phyloP scores from a whole-genome alignment of 2,797 vertebrate genomes.

The Sebastes steindachneri region DNA sequence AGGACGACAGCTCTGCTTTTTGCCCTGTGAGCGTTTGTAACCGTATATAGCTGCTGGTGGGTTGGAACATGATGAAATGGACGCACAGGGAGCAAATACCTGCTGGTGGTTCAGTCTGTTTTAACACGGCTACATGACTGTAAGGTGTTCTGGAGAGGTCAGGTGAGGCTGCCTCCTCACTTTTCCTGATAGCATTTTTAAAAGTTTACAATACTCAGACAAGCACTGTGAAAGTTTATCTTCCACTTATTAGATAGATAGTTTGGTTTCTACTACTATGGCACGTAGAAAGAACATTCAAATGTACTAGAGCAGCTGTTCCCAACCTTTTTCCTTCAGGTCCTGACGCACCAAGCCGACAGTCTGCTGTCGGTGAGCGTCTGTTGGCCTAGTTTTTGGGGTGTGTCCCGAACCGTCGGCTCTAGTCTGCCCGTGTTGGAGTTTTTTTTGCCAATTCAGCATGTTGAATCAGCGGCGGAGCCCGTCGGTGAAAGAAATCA shows the following conservation, averaged over 20 bases:
- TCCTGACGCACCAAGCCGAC: too few species aligned
- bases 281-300: background rate
- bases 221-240: background rate
- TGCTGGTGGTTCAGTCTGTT: conserved; percentile 41
- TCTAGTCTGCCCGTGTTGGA: too few species aligned
- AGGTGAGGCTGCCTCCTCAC: background rate
- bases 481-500: too few species aligned
- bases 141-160: conserved; percentile 16
- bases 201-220: background rate
- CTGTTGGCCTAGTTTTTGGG: too few species aligned
- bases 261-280: background rate
- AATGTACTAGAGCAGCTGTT: background rate
- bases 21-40: conserved; percentile 42
- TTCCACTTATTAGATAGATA: background rate
- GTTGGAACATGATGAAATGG: conserved; percentile 55
- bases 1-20: conserved; percentile 58
- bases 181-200: background rate
- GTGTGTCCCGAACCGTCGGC: too few species aligned
- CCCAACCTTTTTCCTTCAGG: too few species aligned
- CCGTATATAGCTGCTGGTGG: conserved; percentile 41
- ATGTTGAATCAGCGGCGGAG: too few species aligned
- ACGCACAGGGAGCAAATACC: conserved; percentile 26
- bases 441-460: too few species aligned
- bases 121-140: conserved; percentile 6
- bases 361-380: fast-evolving